These are phyloP conservation scores for Emydura subglobosa DNA, from an alignment of 2,113 vertebrate species.

Conservation along the genomic window DNA sequence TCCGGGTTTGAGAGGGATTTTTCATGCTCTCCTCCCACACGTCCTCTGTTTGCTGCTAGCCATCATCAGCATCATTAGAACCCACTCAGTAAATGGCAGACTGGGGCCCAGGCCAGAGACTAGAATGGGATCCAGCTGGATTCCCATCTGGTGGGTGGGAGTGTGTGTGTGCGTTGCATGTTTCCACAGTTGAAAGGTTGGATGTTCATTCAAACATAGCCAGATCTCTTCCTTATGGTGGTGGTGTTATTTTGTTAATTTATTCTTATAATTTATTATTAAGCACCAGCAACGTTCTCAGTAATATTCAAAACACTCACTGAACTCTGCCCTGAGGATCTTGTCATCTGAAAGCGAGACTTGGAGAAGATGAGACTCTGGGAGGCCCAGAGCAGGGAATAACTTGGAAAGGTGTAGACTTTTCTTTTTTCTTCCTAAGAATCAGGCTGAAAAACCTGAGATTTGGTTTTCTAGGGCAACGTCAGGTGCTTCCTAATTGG, in stretches of 20 bases:
- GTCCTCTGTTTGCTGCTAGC: neutral
- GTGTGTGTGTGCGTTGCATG: neutral
- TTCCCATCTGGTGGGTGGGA: neutral
- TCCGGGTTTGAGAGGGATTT: neutral
- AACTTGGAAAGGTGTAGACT: neutral
- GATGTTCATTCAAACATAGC: neutral
- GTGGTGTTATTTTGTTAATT: neutral
- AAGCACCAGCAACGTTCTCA: neutral
- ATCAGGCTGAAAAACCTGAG: neutral
- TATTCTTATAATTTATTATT: conserved; percentile 2
- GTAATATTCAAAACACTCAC: neutral
- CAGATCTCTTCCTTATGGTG: neutral
- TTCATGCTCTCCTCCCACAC: neutral
- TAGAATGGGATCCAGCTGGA: neutral
- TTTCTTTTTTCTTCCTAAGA: neutral
- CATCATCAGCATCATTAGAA: neutral
- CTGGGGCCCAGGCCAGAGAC: neutral
- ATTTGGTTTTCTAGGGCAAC: neutral
- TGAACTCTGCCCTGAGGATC: neutral
- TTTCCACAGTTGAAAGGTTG: neutral
- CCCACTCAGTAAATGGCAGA: accelerated
- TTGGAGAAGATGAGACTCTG: neutral
- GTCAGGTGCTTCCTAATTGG: neutral
- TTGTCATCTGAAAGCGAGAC: neutral
- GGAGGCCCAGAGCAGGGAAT: neutral